Conservation (phyloP, 1,140 invertebrate species). For the Apis dorsata region DNA sequence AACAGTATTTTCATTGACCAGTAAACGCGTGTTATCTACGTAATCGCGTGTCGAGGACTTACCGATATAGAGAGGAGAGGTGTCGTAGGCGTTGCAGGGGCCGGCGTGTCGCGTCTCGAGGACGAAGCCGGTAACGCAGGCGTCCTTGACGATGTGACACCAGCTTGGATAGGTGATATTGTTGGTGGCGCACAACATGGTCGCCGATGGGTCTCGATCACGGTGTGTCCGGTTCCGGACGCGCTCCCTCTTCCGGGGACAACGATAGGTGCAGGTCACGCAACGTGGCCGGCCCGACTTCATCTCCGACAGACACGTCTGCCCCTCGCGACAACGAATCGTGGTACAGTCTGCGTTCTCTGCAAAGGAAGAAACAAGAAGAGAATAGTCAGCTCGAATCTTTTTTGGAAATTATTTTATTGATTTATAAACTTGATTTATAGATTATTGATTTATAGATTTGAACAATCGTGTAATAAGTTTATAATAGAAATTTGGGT, state of each 20-base stretch:
- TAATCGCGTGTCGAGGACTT: constrained; percentile 52
- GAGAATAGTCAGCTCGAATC: neutral
- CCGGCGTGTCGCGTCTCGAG: constrained; percentile 89
- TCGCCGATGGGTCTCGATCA: constrained; percentile 75
- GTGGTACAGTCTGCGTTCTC: constrained; percentile 87
- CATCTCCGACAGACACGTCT: constrained; percentile 88
- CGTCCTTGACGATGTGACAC: constrained; percentile 92
- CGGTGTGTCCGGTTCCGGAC: constrained; percentile 75
- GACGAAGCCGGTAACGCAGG: constrained; percentile 89
- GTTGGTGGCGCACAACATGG: constrained; percentile 89
- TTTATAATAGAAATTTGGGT: too few species aligned
- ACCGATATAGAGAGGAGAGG: constrained; percentile 72
- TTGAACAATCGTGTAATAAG: too few species aligned
- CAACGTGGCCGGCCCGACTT: constrained; percentile 87
- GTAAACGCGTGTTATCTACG: neutral
- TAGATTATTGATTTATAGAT: too few species aligned
- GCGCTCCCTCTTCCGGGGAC: constrained; percentile 78
- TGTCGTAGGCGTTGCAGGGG: constrained; percentile 81
- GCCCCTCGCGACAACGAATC: constrained; percentile 86
- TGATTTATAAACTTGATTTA: too few species aligned
- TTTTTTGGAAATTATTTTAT: neutral
- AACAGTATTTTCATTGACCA: constrained; percentile 12
- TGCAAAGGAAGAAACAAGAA: constrained; percentile 74
- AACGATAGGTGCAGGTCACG: constrained; percentile 85
- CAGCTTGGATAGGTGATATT: constrained; percentile 91